A percentile compares a stretch with the other conserved stretches of the same genome.
Conservation (phyloP, 2,113 vertebrate genomes). For the Triplophysa rosa region DNA sequence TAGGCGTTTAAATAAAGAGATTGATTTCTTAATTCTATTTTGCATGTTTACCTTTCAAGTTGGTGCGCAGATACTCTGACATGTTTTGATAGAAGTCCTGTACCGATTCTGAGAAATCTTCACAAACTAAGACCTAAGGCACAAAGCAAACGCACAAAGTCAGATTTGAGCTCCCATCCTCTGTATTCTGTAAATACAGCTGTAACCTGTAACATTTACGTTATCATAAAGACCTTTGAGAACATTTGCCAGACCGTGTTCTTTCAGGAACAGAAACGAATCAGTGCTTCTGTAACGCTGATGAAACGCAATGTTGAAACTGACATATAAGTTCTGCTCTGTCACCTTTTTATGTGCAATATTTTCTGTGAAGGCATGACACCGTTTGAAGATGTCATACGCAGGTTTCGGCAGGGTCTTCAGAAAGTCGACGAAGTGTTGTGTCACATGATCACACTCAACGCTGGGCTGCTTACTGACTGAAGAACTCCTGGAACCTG, state of each 20-base stretch:
- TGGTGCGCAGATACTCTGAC: conserved; percentile 85
- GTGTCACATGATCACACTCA: conserved; percentile 83
- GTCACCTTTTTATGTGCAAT: conserved; percentile 88
- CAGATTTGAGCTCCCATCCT: too few species aligned
- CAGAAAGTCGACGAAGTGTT: conserved; percentile 93
- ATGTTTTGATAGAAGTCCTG: conserved; percentile 97
- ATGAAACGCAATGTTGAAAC: too few species aligned
- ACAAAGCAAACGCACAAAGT: background rate
- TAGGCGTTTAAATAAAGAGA: too few species aligned
- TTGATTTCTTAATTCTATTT: background rate
- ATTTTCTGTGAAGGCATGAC: conserved; percentile 84
- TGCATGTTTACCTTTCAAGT: conserved; percentile 83
- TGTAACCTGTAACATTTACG: too few species aligned
- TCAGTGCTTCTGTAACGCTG: too few species aligned
- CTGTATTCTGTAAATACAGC: too few species aligned
- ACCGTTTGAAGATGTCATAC: conserved; percentile 92
- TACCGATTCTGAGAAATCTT: conserved; percentile 90
- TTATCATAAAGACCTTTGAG: too few species aligned
- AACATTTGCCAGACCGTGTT: too few species aligned
- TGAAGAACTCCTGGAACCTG: conserved; percentile 77
- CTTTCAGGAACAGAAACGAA: too few species aligned
- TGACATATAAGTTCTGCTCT: too few species aligned
- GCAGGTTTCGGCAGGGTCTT: conserved; percentile 87
- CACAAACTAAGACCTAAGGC: conserved; percentile 77
- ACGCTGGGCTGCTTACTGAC: conserved; percentile 78